Base-by-base conservation (phyloP, 92 coral and sea anemone species). In the Actinostola sp. region DNA sequence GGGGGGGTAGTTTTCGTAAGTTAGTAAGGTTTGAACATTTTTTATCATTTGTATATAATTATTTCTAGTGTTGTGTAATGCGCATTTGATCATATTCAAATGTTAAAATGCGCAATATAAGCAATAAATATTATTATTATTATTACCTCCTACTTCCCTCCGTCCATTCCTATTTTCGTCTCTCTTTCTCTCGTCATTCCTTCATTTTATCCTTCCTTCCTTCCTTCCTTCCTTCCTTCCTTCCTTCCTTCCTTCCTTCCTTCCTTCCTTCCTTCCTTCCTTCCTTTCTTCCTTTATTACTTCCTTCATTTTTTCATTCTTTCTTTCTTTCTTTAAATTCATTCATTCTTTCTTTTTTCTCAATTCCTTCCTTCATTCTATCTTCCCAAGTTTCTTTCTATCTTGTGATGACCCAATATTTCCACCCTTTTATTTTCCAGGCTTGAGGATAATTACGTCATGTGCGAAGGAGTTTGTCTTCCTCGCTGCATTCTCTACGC, bases 391-490 rank as follows among this genome's bases (percentile, higher is more conserved):
- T 45, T 10, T 26, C 20, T 15, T 59, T 59, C 17, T n/a, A 28
- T 59, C 29, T 29, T 14, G 4, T 59, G 6, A 27, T 31, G 14
- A 0, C 0, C 0, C 23, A 5, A 50, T 50, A 50, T 50, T 14
- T n/a, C n/a, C n/a, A n/a, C n/a, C n/a, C n/a, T n/a, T n/a, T n/a
- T n/a, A n/a, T n/a, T n/a, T 77, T 63, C 0, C 73, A 95, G 99
- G 99, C 80, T 95, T 16, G 99, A 95, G 43, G 97, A 91, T 73
- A 95, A 95, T 56, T 95, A 95, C 69, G 99, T 94, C 46, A 94
- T 94, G 97, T 94, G 98, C 44, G 98, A 94, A 41, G 98, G 98
- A 2, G 98, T 94, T 10, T 94, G 98, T 53, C 82, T 94, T 32
- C 98, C 98, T 9, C 86, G 98, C 2, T 94, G 98, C 26, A 94